Base-by-base conservation (phyloP, 2,113 vertebrate genomes). In the Promerops cafer region DNA sequence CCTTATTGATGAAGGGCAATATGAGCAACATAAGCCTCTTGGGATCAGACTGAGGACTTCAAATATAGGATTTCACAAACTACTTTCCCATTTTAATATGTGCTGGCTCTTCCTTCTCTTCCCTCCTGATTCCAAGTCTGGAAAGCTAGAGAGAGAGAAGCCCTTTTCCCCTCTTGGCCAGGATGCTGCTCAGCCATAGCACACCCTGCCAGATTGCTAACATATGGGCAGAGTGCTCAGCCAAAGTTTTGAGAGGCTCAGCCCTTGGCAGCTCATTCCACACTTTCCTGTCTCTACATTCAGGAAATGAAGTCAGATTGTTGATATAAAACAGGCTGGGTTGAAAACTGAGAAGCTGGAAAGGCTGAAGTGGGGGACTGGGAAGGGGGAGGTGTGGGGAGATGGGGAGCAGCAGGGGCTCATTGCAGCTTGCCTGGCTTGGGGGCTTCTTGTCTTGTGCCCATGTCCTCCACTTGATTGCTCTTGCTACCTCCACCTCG, bases 291-390 rank as follows among this genome's bases (percentile, higher is more conserved):
- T 97, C 97, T 97, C 95, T 94, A 9, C 90, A 97, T 93, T 96
- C 98, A 97, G 97, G 98, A 98, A 98, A 98, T 98, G 98, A 98
- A 98, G 97, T 98, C 98, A 98, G 98, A 97, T 96, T 89, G 70
- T 96, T 98, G 97, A 97, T 97, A 97, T 97, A 97, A 93, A 96
- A 78, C 97, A 97, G 96, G 94, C 96, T 96, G 94, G 61, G 68
- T 53, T 95, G 96, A 95, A 97, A 97, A 72, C 79, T 44, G 95
- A 97, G 96, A 94, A 84, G 96, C 89, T 97, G 95, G 83, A 91
- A 83, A 45, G 91, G 19, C 59, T 65, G 19, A 75, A 80, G 18
- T 54, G 87, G 83, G 76, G 70, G 42, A n/a, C 37, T 28, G 19
- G 40, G 20, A 39, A 83, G 88, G 76, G 82, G 77, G 56, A 74